Conservation (phyloP, 2,888 invertebrate genomes). For the Mythimna vitellina region DNA sequence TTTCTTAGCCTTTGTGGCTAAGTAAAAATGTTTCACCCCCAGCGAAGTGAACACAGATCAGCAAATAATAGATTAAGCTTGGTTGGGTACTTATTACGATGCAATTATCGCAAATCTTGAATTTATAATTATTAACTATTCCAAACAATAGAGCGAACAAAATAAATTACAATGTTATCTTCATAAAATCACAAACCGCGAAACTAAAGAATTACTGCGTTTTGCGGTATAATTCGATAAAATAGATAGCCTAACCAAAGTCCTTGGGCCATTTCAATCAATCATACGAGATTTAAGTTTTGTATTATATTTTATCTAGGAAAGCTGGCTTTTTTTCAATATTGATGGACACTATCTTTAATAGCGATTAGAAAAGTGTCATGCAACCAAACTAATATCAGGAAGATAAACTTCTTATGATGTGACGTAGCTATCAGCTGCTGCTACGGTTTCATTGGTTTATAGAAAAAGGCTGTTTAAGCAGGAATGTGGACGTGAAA, state of each 20-base stretch:
- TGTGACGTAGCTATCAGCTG: neutral
- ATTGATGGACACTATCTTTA: conserved; percentile 46
- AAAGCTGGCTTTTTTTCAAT: neutral
- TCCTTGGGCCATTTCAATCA: conserved; percentile 35
- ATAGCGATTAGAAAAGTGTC: conserved; percentile 3
- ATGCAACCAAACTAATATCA: neutral
- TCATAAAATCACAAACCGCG: conserved; percentile 8
- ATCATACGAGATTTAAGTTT: conserved; percentile 9
- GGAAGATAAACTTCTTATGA: conserved; percentile 13
- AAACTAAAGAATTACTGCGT: conserved; percentile 34
- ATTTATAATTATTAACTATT: neutral
- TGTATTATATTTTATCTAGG: neutral
- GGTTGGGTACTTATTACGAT: neutral
- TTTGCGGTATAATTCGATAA: conserved; percentile 20
- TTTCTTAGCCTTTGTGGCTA: no score
- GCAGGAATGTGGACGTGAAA: neutral
- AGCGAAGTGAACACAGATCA: no score
- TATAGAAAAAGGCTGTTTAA: neutral
- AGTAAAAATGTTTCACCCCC: no score
- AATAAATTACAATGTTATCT: conserved; percentile 4
- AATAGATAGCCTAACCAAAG: neutral
- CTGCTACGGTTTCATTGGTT: neutral
- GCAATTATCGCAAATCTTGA: neutral
- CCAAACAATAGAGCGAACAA: neutral
- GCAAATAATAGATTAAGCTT: no score